Conservation (phyloP, 2,113 vertebrate genomes). For the Erinaceus europaeus region DNA sequence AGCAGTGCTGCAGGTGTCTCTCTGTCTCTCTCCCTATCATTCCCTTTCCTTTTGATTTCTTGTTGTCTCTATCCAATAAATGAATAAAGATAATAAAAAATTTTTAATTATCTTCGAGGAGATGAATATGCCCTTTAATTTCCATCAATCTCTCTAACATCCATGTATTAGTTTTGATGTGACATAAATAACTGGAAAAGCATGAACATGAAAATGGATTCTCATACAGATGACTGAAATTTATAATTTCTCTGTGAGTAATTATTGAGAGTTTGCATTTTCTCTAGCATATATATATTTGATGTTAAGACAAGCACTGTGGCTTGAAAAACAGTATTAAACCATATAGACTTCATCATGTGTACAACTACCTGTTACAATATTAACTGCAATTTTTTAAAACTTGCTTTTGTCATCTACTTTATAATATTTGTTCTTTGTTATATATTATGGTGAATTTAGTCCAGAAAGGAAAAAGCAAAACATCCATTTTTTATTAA, state of each 20-base stretch:
- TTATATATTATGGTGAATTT: neutral
- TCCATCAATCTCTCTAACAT: neutral
- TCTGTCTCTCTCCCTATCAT: too few relatives aligned
- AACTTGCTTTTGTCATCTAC: neutral
- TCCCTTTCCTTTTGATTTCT: too few relatives aligned
- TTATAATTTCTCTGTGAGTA: neutral
- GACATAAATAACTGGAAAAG: neutral
- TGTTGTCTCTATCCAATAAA: too few relatives aligned
- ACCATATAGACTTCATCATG: rapidly evolving
- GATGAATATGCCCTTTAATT: neutral
- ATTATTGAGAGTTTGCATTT: neutral
- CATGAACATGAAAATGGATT: neutral
- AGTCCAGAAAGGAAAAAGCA: conserved; percentile 11
- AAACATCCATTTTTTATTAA: neutral
- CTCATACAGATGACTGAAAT: neutral
- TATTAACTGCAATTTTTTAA: too few relatives aligned
- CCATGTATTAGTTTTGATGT: neutral
- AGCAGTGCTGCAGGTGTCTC: too few relatives aligned
- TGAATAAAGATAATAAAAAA: too few relatives aligned
- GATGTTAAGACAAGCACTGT: neutral
- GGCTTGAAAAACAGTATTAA: neutral
- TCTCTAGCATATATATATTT: neutral
- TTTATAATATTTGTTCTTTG: conserved; percentile 1
- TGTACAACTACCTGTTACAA: neutral
- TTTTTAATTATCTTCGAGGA: neutral